Base-by-base conservation (phyloP, 2,113 vertebrate genomes). In the Hiodon alosoides region DNA sequence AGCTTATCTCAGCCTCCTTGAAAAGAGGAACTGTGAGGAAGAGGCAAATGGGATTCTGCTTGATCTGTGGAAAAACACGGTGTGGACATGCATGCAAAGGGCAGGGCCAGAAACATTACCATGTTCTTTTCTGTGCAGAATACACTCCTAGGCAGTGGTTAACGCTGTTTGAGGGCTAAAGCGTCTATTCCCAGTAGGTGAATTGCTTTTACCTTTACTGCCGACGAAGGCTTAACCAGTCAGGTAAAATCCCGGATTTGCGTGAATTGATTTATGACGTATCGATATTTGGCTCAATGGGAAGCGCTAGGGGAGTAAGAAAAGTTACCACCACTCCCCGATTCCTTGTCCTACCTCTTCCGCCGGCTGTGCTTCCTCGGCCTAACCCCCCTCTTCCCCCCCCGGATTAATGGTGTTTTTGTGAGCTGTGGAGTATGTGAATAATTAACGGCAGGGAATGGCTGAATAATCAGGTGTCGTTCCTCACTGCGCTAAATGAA, bases 391-490 rank as follows among this genome's bases (percentile, higher is more conserved):
- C 48, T 68, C 17, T 16, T 47, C 2, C 7, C 31, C 9, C 11
- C 8, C 51, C 79, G 81, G 84, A 86, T 81, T 58, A 62, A 87
- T 83, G 82, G 79, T 51, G 13, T 54, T 48, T 79, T 74, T 11
- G 0, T 2, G 64, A 73, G 47, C 7, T 14, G 13, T 55, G 51
- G 75, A 31, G 57, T 10, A 14, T n/a, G 8, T 85, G 77, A 86
- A 85, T 86, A 89, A 89, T 88, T 87, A 80, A 83, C 82, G 85
- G 79, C 76, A 48, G 74, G 82, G 82, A 86, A 89, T 83, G 83
- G 79, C 84, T 86, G 90, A 93, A 91, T 92, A 90, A 91, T 93
- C 89, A 90, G 87, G 89, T 89, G 90, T 90, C 86, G 87, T 85
- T 87, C 86, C 87, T 90, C 76, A 72, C 87, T 83, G 86, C 70